A percentile compares a stretch with the other conserved stretches of the same genome.
Conservation (phyloP, 2,797 vertebrate species). For the Channa striata region DNA sequence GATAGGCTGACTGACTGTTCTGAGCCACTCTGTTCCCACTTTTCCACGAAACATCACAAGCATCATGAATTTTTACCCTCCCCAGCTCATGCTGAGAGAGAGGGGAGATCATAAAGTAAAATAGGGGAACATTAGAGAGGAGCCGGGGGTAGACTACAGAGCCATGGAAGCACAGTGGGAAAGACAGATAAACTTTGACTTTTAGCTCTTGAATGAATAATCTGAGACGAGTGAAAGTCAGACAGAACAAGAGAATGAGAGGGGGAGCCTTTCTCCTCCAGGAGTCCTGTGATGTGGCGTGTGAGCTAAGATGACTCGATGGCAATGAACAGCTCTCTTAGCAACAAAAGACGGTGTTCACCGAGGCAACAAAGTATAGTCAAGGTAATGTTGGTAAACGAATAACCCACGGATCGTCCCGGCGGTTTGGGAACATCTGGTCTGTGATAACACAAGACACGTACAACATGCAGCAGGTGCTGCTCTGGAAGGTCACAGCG, state of each 20-base stretch:
- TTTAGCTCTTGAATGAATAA: constrained; percentile 56
- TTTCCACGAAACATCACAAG: constrained; percentile 61
- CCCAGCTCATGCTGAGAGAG: constrained; percentile 13
- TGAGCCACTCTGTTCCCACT: constrained; percentile 54
- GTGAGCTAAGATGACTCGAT: constrained; percentile 25
- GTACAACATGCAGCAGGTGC: not conserved
- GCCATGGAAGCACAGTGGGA: constrained; percentile 20
- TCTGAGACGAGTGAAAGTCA: constrained; percentile 46
- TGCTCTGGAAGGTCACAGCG: not conserved
- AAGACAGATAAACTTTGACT: constrained; percentile 62
- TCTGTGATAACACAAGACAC: not conserved
- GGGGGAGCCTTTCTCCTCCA: constrained; percentile 12
- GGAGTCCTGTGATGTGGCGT: constrained; percentile 33
- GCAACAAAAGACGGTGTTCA: constrained; percentile 27
- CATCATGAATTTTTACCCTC: constrained; percentile 45
- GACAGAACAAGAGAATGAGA: constrained; percentile 26
- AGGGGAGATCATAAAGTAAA: constrained; percentile 55
- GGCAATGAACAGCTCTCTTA: constrained; percentile 37
- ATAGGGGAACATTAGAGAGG: constrained; percentile 37
- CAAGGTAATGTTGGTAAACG: constrained; percentile 15
- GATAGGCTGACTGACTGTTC: constrained; percentile 65
- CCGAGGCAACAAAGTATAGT: constrained; percentile 12
- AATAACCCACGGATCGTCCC: constrained; percentile 13
- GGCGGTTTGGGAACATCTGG: constrained; percentile 1
- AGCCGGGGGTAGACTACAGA: constrained; percentile 35